These are phyloP conservation scores for Hemiprocne comata DNA, from an alignment of 2,113 vertebrate species.

Conservation along the genomic window DNA sequence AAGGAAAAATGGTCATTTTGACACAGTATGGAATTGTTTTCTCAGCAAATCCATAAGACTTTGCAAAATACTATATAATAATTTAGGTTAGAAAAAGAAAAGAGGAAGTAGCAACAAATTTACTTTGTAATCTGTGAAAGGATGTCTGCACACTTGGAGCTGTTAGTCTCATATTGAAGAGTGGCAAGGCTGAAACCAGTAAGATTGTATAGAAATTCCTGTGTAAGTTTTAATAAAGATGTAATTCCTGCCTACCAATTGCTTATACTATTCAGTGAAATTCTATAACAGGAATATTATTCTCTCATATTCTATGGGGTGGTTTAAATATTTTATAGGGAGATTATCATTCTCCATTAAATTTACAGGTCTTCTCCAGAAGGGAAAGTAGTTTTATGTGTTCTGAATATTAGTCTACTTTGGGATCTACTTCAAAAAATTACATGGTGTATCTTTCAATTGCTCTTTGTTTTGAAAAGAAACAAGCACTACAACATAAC, in stretches of 20 bases:
- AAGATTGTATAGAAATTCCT: neutral
- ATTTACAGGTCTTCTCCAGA: neutral
- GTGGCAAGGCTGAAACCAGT: neutral
- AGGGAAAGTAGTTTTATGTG: neutral
- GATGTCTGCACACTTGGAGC: conserved; percentile 24
- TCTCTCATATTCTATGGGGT: neutral
- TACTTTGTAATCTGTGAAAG: conserved; percentile 16
- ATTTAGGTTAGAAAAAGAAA: conserved; percentile 45
- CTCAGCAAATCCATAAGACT: conserved; percentile 24
- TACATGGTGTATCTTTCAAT: conserved; percentile 19
- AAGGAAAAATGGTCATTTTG: conserved; percentile 33
- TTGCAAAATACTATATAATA: conserved; percentile 55
- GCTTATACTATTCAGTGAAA: neutral
- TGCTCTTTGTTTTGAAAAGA: conserved; percentile 40
- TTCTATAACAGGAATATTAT: neutral
- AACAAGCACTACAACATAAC: neutral
- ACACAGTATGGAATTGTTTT: conserved; percentile 35
- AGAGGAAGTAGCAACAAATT: neutral
- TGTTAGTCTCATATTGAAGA: neutral
- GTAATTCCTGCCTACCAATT: neutral
- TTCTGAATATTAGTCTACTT: neutral
- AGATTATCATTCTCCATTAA: neutral
- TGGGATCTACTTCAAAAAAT: conserved; percentile 14
- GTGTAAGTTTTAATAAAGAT: neutral
- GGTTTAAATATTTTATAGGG: conserved; percentile 10